These are phyloP conservation scores for Dendrolimus houi DNA, from an alignment of 2,888 invertebrate genomes.

Conservation along the genomic window DNA sequence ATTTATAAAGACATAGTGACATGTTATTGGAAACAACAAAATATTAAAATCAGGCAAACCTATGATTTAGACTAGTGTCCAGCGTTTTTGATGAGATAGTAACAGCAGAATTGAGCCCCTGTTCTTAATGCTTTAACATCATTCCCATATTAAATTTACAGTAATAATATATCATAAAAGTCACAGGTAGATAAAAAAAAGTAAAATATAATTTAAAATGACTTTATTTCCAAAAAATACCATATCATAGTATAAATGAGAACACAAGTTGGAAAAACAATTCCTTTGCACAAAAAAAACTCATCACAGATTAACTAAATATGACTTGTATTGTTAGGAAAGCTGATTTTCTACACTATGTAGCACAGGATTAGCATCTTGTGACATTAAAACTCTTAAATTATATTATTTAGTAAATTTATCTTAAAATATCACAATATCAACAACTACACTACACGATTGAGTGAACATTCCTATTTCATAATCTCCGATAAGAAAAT, in stretches of 20 bases:
- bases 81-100: too few species aligned
- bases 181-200: constrained; percentile 7
- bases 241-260: constrained; percentile 39
- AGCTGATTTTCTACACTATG: constrained; percentile 25
- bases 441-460: constrained; percentile 51
- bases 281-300: constrained; percentile 52
- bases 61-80: too few species aligned
- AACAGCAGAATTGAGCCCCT: too few species aligned
- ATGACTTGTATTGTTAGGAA: constrained; percentile 38
- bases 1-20: too few species aligned
- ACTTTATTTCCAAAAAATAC: constrained; percentile 54
- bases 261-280: constrained; percentile 54
- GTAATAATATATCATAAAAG: too few species aligned
- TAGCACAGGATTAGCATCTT: constrained; percentile 34
- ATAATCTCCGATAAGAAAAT: background rate
- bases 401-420: constrained; percentile 33
- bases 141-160: too few species aligned
- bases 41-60: too few species aligned
- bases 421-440: constrained; percentile 72
- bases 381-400: constrained; percentile 35
- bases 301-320: constrained; percentile 62
- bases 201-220: constrained; percentile 49
- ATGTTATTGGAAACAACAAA: too few species aligned
- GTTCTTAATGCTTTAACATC: too few species aligned
- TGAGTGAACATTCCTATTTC: constrained; percentile 20